phyloP scores from a whole-genome alignment of 2,113 vertebrate genomes.

The Aldabrachelys gigantea region DNA sequence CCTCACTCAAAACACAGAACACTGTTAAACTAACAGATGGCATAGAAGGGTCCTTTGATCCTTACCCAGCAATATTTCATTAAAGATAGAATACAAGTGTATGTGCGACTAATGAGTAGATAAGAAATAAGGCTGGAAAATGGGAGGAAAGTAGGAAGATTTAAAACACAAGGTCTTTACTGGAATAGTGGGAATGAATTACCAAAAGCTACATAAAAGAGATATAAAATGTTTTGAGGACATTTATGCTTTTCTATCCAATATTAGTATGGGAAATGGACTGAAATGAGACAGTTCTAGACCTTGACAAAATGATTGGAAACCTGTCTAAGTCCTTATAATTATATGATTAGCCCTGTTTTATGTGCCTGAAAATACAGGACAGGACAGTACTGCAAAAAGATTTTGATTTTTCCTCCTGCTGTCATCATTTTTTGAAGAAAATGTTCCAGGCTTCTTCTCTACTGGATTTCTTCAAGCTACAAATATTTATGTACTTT shows the following conservation, averaged over 20 bases:
- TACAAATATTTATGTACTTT: not conserved
- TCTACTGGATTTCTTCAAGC: not conserved
- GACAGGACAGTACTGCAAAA: not conserved
- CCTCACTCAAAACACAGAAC: rapidly evolving
- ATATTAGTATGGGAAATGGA: not conserved
- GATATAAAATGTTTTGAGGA: not conserved
- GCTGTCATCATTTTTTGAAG: not conserved
- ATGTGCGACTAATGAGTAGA: rapidly evolving
- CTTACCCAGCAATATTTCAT: rapidly evolving
- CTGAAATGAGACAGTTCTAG: not conserved
- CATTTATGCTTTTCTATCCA: rapidly evolving
- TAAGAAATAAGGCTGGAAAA: rapidly evolving
- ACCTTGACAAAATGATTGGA: not conserved
- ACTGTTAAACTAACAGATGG: rapidly evolving
- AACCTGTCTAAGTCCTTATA: rapidly evolving
- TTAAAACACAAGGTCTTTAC: rapidly evolving
- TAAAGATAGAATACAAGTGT: rapidly evolving
- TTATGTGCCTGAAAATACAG: not conserved
- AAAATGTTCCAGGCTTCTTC: not conserved
- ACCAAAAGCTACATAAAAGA: not conserved
- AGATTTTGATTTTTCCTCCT: not conserved
- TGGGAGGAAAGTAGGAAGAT: rapidly evolving
- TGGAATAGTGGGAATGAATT: rapidly evolving
- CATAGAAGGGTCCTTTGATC: rapidly evolving
- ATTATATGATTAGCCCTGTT: not conserved